These are phyloP conservation scores for Archegozetes longisetosus DNA, from an alignment of 1,140 invertebrate genomes.

Conservation along the genomic window DNA sequence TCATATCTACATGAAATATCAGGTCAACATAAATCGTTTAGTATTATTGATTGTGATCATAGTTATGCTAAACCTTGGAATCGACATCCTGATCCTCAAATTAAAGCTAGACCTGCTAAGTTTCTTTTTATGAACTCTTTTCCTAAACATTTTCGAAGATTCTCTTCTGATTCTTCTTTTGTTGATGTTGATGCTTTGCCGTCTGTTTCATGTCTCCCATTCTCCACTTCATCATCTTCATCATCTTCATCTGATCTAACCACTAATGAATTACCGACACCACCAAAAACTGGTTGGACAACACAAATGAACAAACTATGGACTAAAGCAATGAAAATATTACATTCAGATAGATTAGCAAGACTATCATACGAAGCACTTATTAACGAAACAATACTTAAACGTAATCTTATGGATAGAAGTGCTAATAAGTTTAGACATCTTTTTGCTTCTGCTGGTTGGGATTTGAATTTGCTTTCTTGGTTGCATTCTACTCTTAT, in stretches of 20 bases:
- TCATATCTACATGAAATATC: conserved; percentile 20
- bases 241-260: background rate
- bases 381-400: conserved; percentile 40
- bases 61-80: conserved; percentile 51
- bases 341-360: conserved; percentile 51
- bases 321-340: conserved; percentile 43
- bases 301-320: conserved; percentile 46
- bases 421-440: conserved; percentile 43
- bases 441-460: conserved; percentile 26
- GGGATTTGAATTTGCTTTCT: conserved; percentile 37
- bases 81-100: conserved; percentile 43
- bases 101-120: conserved; percentile 41
- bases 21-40: conserved; percentile 21
- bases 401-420: conserved; percentile 50
- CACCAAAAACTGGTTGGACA: conserved; percentile 44
- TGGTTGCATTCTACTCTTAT: conserved; percentile 61
- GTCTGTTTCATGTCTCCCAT: background rate
- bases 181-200: conserved; percentile 1
- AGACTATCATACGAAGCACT: conserved; percentile 39
- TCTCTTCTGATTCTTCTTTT: background rate
- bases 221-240: background rate
- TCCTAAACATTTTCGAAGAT: conserved; percentile 18
- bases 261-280: background rate
- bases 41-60: conserved; percentile 39
- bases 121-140: conserved; percentile 32